Base-by-base conservation (phyloP, 2,888 invertebrate species). In the Podotricha telesiphe region DNA sequence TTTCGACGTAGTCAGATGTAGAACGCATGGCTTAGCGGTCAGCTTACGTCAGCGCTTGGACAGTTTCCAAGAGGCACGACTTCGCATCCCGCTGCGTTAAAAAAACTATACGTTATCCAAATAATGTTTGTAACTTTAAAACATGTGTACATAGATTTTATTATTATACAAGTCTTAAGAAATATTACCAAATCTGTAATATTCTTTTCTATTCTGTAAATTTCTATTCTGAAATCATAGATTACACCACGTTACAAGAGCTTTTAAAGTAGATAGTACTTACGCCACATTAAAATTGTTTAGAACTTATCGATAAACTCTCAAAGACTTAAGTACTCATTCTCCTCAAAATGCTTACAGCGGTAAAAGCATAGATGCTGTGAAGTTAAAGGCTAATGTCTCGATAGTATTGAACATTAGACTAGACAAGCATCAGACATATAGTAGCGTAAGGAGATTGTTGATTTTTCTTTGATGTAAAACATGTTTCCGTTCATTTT, bases 301-400 rank as follows among this genome's bases (percentile, higher is more conserved):
- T 62, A 68, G 55, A 48, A 56, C 62, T 62, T 71, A 68, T 65
- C 68, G 71, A 58, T 65, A 55, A 56, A 62, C 45, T 68, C 45
- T 68, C 62, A 40, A 62, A 56, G 71, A 69, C 69, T 69, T 66
- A 67, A 67, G 67, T 42, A 66, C 59, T 67, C 61, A 62, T 62
- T 69, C 66, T 47, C 59, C 51, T 63, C 59, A 67, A 71, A 71
- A 69, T 72, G 65, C 70, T 70, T 68, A 61, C 68, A 65, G 70
- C 77, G 75, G 75, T 82, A 80, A 83, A 80, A 83, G 83, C 81
- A 73, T 80, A 75, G 78, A 72, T 73, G 62, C 61, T 45, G 77
- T 71, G 74, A 79, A 78, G 82, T 82, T 34, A 79, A 82, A 78
- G 80, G 80, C 79, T 74, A 70, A 70, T 58, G 70, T 55, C 28